A percentile compares a stretch with the other conserved stretches of the same genome.
Conservation (phyloP, 35 echinoderm and acorn worm species). For the Ptychodera flava region DNA sequence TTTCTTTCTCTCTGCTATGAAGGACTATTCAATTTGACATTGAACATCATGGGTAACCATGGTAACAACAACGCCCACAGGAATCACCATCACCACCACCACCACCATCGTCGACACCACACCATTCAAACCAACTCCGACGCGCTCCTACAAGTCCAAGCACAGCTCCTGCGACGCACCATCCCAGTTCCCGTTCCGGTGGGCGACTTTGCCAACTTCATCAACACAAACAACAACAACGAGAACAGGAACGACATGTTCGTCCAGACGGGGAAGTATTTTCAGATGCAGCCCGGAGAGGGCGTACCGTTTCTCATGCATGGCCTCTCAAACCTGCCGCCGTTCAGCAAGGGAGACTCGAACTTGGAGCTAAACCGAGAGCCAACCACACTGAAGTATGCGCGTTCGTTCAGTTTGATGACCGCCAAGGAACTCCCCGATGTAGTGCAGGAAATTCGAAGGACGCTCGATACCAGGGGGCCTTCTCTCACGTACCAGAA, state of each 20-base stretch:
- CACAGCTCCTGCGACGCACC: constrained; percentile 62
- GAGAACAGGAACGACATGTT: background rate
- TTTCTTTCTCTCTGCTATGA: background rate
- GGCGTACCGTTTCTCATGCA: background rate
- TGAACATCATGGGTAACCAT: constrained; percentile 18
- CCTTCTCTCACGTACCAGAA: constrained; percentile 79
- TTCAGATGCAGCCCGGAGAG: background rate
- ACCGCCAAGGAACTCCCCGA: constrained; percentile 80
- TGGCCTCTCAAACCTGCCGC: background rate
- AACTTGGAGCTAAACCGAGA: constrained; percentile 46
- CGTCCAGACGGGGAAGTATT: background rate
- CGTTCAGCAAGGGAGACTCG: constrained; percentile 19
- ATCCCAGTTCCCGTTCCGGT: constrained; percentile 61
- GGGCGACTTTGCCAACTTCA: constrained; percentile 48
- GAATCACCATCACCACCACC: too few relatives aligned
- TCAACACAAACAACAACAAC: constrained; percentile 72
- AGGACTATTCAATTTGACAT: background rate
- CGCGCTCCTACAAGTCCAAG: constrained; percentile 37
- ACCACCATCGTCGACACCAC: constrained; percentile 46
- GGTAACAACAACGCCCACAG: constrained; percentile 6
- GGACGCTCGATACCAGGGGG: constrained; percentile 73
- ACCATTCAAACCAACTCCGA: constrained; percentile 19
- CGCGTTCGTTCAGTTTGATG: constrained; percentile 87
- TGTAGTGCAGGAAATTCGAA: constrained; percentile 75
- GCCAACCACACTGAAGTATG: constrained; percentile 69